Evolutionary conservation across 1,140 invertebrate genomes (phyloP).

Genomic region (Papilio helenus): DNA sequence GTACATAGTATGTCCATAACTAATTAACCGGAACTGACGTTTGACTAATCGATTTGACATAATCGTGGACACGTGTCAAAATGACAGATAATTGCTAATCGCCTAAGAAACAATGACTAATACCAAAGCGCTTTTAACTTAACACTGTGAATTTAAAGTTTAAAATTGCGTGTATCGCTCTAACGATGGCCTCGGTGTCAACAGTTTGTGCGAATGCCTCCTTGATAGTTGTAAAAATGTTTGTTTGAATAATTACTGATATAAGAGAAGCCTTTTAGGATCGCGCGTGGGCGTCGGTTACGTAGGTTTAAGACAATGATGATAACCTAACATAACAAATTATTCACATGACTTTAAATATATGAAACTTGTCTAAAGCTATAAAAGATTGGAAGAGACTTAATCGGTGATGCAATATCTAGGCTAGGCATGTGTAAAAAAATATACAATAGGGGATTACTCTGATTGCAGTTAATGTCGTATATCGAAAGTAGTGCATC

Average conservation of each 20-base stretch:
- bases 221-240: slow-evolving; percentile 57
- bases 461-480: background rate
- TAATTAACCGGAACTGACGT: slow-evolving; percentile 20
- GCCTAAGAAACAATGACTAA: slow-evolving; percentile 5
- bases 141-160: background rate
- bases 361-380: background rate
- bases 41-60: slow-evolving; percentile 29
- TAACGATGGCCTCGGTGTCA: slow-evolving; percentile 42
- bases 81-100: slow-evolving; percentile 27
- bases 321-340: slow-evolving; percentile 2
- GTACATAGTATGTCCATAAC: background rate
- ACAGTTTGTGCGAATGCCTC: slow-evolving; percentile 44
- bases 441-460: too few species aligned
- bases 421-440: too few species aligned
- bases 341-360: slow-evolving; percentile 6
- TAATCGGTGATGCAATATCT: too few species aligned
- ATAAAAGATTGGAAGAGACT: background rate
- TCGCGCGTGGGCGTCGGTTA: background rate
- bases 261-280: slow-evolving; percentile 25
- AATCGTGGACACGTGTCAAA: slow-evolving; percentile 33
- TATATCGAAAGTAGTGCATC: background rate
- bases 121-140: background rate
- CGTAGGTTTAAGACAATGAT: slow-evolving; percentile 28
- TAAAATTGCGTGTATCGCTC: slow-evolving; percentile 9
- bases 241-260: slow-evolving; percentile 39